phyloP scores from a whole-genome alignment of 2,888 invertebrate species.

The Rhamphomyia laevipes region DNA sequence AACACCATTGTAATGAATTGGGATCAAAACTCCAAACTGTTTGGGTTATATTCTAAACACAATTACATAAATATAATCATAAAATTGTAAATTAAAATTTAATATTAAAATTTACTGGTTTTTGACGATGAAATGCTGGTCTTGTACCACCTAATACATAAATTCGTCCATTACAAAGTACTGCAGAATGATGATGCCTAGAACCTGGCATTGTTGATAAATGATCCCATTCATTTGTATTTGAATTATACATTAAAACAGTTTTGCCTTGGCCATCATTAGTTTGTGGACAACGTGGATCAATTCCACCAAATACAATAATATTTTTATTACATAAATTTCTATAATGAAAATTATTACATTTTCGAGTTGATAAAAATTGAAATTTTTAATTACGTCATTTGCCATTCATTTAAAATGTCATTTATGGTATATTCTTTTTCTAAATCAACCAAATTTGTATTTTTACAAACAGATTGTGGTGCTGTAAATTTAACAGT shows the following conservation, averaged over 20 bases:
- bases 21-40: conserved; percentile 62
- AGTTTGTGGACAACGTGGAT: conserved; percentile 41
- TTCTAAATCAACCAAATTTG: no score
- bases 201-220: conserved; percentile 58
- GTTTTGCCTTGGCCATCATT: conserved; percentile 40
- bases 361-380: no score
- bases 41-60: conserved; percentile 21
- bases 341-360: no score
- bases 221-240: conserved; percentile 51
- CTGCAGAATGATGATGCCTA: conserved; percentile 55
- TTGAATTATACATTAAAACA: conserved; percentile 47
- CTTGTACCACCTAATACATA: conserved; percentile 50
- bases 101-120: conserved; percentile 1
- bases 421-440: no score
- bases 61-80: not conserved
- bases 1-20: conserved; percentile 49
- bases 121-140: conserved; percentile 15
- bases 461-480: no score
- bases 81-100: not conserved
- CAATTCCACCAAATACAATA: conserved; percentile 52
- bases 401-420: no score
- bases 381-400: no score
- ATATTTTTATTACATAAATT: not conserved
- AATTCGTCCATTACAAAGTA: conserved; percentile 49
- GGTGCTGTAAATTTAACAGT: no score